Evolutionary conservation across 2,113 vertebrate species (phyloP).

Genomic region (Hemiprocne comata): DNA sequence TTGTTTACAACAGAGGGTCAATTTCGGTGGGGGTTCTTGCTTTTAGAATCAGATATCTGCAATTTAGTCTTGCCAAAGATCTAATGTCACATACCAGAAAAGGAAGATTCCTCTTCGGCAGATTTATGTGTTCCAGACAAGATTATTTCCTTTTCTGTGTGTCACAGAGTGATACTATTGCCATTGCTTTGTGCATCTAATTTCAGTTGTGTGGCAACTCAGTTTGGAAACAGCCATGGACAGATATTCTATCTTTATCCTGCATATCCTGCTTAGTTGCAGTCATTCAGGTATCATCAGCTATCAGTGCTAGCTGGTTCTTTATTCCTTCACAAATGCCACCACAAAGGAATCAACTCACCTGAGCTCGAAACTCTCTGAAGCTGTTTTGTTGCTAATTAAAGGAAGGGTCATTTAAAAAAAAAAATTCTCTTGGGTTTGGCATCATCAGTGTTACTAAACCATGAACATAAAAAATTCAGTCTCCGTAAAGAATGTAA

Average conservation of each 20-base stretch:
- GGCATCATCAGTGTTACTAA: background rate
- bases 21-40: background rate
- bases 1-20: background rate
- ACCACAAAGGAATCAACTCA: background rate
- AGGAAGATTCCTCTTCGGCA: background rate
- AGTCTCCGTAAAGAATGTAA: background rate
- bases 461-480: background rate
- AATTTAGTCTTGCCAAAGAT: background rate
- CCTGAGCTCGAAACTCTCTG: background rate
- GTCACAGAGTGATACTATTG: background rate
- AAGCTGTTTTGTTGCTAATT: background rate
- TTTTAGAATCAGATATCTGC: background rate
- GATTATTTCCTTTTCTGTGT: background rate
- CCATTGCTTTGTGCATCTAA: background rate
- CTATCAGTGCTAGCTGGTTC: background rate
- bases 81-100: background rate
- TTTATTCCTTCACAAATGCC: background rate
- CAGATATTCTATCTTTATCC: background rate
- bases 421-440: background rate
- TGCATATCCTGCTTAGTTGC: background rate
- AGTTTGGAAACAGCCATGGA: background rate
- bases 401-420: background rate
- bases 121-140: background rate
- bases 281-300: background rate
- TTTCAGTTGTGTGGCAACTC: background rate